These are phyloP conservation scores for Synodontis membranacea DNA, from an alignment of 2,113 vertebrate genomes.

Conservation along the genomic window DNA sequence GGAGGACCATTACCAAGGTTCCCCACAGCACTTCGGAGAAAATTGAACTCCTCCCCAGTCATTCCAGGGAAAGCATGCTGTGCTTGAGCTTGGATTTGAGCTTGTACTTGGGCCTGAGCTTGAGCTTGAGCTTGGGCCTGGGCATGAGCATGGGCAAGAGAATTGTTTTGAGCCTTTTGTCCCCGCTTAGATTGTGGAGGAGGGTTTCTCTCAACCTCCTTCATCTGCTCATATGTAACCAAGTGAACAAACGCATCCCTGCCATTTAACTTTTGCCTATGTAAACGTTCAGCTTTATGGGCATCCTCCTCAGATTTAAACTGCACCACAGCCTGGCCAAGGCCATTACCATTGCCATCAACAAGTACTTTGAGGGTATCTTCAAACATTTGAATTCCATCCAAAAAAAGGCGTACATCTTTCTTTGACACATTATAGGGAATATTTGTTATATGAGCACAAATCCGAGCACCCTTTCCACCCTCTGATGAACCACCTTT, in stretches of 20 bases:
- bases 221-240: conserved; percentile 91
- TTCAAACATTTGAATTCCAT: conserved; percentile 90
- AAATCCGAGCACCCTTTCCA: conserved; percentile 77
- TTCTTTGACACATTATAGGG: conserved; percentile 95
- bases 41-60: conserved; percentile 85
- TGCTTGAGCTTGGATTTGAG: conserved; percentile 60
- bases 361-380: conserved; percentile 89
- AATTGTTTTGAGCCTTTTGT: conserved; percentile 78
- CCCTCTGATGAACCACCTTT: conserved; percentile 81
- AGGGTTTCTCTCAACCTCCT: conserved; percentile 92
- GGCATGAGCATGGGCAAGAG: conserved; percentile 56
- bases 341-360: conserved; percentile 89
- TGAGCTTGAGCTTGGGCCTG: conserved; percentile 58
- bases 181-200: conserved; percentile 89
- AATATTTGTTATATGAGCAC: conserved; percentile 94
- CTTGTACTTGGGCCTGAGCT: conserved; percentile 56
- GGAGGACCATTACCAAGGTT: conserved; percentile 83
- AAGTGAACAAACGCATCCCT: conserved; percentile 93
- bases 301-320: conserved; percentile 93
- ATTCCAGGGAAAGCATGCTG: conserved; percentile 72
- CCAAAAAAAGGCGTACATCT: conserved; percentile 90
- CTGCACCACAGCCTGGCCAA: conserved; percentile 94
- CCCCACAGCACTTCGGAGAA: conserved; percentile 82
- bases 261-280: conserved; percentile 95
- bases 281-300: conserved; percentile 90